These are phyloP conservation scores for Papilio helenus DNA, from an alignment of 1,140 invertebrate species.

Conservation along the genomic window DNA sequence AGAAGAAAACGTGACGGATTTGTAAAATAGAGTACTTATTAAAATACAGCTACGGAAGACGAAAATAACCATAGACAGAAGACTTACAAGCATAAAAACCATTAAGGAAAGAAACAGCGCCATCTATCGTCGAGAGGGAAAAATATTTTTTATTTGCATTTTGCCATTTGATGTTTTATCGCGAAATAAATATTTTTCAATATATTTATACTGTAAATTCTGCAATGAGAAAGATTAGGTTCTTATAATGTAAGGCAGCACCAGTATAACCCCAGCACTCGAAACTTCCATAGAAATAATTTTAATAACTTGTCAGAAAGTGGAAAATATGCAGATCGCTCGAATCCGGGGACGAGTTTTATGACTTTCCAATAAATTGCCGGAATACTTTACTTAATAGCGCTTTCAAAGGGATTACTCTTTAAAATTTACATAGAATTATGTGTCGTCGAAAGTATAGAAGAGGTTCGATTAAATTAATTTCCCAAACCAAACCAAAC, in stretches of 20 bases:
- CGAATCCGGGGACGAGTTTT: slow-evolving; percentile 33
- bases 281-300: slow-evolving; percentile 37
- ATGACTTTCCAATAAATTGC: slow-evolving; percentile 38
- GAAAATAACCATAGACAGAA: no score
- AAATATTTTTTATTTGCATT: background rate
- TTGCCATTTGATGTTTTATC: no score
- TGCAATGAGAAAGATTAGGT: background rate
- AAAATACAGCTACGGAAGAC: no score
- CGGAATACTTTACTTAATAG: slow-evolving; percentile 35
- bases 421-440: slow-evolving; percentile 29
- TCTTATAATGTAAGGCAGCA: slow-evolving; percentile 13
- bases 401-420: slow-evolving; percentile 36
- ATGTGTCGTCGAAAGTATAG: background rate
- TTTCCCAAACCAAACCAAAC: background rate
- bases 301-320: slow-evolving; percentile 39
- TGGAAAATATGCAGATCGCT: slow-evolving; percentile 39
- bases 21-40: no score
- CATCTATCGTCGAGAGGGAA: background rate
- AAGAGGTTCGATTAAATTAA: slow-evolving; percentile 8
- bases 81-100: no score
- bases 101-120: background rate
- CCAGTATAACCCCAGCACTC: slow-evolving; percentile 5
- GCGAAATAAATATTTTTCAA: background rate
- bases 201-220: background rate
- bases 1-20: no score